phyloP scores from a whole-genome alignment of 2,113 vertebrate species.

The Chaetops frenatus region DNA sequence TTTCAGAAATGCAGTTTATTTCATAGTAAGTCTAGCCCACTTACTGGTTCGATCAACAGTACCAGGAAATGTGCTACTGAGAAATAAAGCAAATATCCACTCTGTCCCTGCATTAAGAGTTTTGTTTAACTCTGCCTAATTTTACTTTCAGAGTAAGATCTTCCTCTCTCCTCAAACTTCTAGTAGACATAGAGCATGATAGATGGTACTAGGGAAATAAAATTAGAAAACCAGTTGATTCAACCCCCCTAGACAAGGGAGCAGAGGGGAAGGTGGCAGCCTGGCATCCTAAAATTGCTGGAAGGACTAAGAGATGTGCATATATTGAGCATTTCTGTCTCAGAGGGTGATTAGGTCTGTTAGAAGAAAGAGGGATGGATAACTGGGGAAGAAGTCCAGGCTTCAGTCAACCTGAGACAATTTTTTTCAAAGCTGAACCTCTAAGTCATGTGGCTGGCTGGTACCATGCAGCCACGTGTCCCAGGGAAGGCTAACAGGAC shows the following conservation, averaged over 20 bases:
- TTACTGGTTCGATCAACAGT: neutral
- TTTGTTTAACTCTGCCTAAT: neutral
- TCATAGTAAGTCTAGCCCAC: neutral
- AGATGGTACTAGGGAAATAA: neutral
- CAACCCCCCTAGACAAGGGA: accelerated
- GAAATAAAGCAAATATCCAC: neutral
- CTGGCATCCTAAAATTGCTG: neutral
- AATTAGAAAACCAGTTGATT: neutral
- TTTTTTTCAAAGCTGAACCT: neutral
- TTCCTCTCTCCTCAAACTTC: neutral
- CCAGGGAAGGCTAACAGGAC: neutral
- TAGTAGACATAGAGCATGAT: neutral
- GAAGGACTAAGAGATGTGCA: neutral
- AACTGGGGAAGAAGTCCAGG: neutral
- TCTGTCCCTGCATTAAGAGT: neutral
- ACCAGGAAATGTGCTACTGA: neutral
- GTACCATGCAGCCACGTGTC: accelerated
- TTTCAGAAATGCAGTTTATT: neutral
- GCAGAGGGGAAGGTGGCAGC: neutral
- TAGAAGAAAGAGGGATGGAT: neutral
- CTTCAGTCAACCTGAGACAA: neutral
- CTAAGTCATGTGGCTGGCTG: neutral
- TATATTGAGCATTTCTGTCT: neutral
- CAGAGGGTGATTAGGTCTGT: neutral
- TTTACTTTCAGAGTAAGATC: neutral